Percentiles rank a stretch among this genome's conserved stretches.
Evolutionary conservation across 2,113 vertebrate species (phyloP).

Genomic region (Ginglymostoma cirratum): DNA sequence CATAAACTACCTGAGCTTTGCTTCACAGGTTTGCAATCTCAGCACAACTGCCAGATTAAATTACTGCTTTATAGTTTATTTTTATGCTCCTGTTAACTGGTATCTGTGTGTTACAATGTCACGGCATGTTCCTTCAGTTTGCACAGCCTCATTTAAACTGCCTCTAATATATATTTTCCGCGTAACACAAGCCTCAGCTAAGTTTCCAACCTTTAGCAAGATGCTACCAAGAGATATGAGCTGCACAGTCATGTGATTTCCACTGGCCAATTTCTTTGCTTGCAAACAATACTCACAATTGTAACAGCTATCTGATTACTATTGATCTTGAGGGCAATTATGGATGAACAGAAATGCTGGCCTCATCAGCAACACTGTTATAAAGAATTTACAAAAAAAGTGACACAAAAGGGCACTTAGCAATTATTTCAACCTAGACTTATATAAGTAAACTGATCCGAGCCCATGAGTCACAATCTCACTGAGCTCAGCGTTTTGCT

Average conservation of each 20-base stretch:
- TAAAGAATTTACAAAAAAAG: background rate
- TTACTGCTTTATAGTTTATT: background rate
- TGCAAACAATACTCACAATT: background rate
- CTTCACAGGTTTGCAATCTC: background rate
- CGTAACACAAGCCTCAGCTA: background rate
- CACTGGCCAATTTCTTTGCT: background rate
- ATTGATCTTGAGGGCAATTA: background rate
- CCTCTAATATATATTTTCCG: background rate
- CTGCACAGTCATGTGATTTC: background rate
- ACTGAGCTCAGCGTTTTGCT: background rate
- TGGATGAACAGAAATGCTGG: background rate
- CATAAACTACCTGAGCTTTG: background rate
- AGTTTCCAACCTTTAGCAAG: background rate
- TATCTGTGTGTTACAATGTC: background rate
- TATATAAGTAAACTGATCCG: background rate
- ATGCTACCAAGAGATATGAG: background rate
- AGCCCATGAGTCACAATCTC: background rate
- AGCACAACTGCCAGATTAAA: constrained; percentile 27
- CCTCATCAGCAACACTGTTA: background rate
- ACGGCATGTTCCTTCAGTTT: background rate
- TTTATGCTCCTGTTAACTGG: background rate
- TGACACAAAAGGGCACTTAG: background rate
- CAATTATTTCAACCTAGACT: background rate
- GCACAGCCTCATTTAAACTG: background rate
- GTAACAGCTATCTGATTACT: background rate